These are phyloP conservation scores for Mimachlamys varia DNA, from an alignment of 2,888 invertebrate species.

Conservation along the genomic window DNA sequence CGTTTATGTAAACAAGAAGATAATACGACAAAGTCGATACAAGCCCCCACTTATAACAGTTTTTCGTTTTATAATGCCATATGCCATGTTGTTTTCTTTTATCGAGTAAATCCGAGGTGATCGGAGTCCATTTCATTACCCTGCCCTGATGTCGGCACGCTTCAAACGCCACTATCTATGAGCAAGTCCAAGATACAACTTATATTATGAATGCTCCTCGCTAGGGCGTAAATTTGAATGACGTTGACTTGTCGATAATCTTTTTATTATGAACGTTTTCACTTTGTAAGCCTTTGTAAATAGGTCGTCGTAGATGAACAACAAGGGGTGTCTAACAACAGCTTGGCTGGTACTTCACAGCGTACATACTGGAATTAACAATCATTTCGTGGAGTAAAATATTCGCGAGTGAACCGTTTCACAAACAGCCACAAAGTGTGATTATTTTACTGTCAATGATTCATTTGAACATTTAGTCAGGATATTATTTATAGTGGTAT, in stretches of 20 bases:
- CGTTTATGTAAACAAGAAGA: not conserved
- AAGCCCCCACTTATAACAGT: not conserved
- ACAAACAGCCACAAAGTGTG: no score
- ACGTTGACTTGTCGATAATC: constrained; percentile 29
- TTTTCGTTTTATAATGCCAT: not conserved
- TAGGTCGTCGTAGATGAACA: not conserved
- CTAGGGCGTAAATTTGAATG: not conserved
- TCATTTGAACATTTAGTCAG: no score
- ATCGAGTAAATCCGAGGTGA: not conserved
- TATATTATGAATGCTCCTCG: not conserved
- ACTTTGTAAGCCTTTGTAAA: constrained; percentile 33
- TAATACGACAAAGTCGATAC: not conserved
- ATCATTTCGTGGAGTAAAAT: no score
- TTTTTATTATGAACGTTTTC: constrained; percentile 30
- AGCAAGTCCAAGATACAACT: not conserved
- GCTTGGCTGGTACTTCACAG: not conserved
- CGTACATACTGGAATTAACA: not conserved
- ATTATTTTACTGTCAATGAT: no score
- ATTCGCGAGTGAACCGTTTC: no score
- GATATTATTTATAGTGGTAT: no score
- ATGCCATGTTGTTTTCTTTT: constrained; percentile 1
- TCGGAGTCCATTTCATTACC: not conserved
- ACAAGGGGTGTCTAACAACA: not conserved
- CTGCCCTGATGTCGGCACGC: not conserved
- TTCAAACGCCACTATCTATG: not conserved